phyloP scores from a whole-genome alignment of 2,797 vertebrate species.

The Rousettus madagascariensis region DNA sequence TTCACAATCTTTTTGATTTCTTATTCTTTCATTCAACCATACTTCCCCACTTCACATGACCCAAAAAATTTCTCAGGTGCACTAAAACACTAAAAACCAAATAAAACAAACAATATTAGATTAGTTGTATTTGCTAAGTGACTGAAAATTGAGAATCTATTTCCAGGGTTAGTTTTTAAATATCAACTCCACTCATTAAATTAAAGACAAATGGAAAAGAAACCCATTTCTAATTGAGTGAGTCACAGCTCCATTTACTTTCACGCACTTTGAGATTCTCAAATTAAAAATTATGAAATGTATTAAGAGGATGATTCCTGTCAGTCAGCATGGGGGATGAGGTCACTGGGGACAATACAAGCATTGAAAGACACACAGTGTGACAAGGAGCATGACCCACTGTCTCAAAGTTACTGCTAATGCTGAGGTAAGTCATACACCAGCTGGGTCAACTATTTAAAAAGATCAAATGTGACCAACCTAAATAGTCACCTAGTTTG shows the following conservation, averaged over 20 bases:
- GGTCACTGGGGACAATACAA: constrained; percentile 61
- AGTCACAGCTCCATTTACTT: constrained; percentile 16
- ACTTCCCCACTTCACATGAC: background rate
- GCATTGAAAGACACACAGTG: constrained; percentile 46
- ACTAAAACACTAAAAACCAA: constrained; percentile 7
- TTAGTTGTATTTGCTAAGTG: background rate
- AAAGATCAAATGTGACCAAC: constrained; percentile 59
- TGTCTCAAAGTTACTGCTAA: background rate
- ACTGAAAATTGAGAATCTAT: background rate
- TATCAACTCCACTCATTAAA: constrained; percentile 1
- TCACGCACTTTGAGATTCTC: background rate
- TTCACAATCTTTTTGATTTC: constrained; percentile 9
- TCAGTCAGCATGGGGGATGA: constrained; percentile 48
- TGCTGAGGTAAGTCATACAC: constrained; percentile 60
- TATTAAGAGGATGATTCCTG: constrained; percentile 12
- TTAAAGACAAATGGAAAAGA: background rate
- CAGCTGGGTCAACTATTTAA: constrained; percentile 76
- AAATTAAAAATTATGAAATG: constrained; percentile 52
- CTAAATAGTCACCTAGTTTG: background rate
- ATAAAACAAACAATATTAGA: background rate
- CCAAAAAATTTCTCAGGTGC: background rate
- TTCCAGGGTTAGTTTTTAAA: constrained; percentile 10
- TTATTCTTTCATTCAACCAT: background rate
- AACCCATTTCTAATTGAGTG: background rate
- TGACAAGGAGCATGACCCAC: constrained; percentile 37